Evolutionary conservation across 1,140 invertebrate species (phyloP), one percentile per base, ranked within the genome.

Genomic region (Gonatopus flavifemur): DNA sequence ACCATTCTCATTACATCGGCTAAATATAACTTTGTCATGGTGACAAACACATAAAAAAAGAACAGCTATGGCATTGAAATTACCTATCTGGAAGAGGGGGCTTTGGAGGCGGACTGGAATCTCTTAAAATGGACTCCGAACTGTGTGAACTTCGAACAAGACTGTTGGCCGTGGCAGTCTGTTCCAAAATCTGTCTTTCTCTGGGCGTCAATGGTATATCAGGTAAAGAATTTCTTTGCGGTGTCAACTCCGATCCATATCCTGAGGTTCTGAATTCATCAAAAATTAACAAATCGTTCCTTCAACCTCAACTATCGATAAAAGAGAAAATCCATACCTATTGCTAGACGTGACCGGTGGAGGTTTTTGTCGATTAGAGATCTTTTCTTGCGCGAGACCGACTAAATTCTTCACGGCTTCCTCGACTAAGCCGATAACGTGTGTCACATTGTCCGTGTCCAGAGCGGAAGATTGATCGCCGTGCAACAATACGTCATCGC

Each of bases 401-500:
- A 87, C 84, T 41, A 88, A 70, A 70, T 86, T 84, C 80, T 90
- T 83, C 25, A 94, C 89, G 5, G 91, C 88, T 36, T 89, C 83
- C 59, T 88, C 88, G 1, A 94, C 83, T 40, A 88, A 81, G 52
- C 85, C 83, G 36, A 94, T 87, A 28, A 93, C 85, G 51, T 90
- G 85, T 22, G 83, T 83, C 18, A 94, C 90, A 72, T 89, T 88
- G 49, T 89, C 86, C 21, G 81, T 82, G 64, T 86, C 82, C 58
- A 89, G 65, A 31, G 82, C 80, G 44, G 80, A 74, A 36, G 81
- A 84, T 55, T 86, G 83, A 31, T 87, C 83, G 21, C 86, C 86
- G 57, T 87, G 83, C 3, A 94, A 79, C 55, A 95, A 77, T 31
- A 91, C 88, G 70, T 93, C 89, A 74, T 97, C 93, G 72, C 93